Evolutionary conservation across 2,888 invertebrate genomes (phyloP).

Genomic region (Melanostoma mellinum): DNA sequence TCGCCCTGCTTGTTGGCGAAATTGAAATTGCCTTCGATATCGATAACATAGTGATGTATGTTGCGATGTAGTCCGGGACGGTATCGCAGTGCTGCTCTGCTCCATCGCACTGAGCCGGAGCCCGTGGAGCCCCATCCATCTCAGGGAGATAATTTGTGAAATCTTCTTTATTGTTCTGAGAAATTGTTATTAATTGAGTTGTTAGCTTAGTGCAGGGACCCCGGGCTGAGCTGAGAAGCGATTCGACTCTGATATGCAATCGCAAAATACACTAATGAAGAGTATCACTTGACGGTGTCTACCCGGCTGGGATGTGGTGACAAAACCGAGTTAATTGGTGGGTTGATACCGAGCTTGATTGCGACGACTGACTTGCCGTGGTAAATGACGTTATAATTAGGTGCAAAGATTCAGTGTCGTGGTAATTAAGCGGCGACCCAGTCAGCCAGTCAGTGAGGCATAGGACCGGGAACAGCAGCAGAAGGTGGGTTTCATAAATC

Average conservation of each 20-base stretch:
- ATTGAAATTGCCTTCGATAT: constrained; percentile 73
- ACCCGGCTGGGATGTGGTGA: constrained; percentile 53
- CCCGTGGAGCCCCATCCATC: constrained; percentile 37
- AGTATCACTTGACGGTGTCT: constrained; percentile 61
- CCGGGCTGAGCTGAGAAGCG: constrained; percentile 5
- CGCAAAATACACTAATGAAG: constrained; percentile 69
- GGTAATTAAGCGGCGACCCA: constrained; percentile 60
- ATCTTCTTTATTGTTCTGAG: constrained; percentile 79
- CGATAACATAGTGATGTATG: constrained; percentile 73
- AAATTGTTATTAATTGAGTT: constrained; percentile 82
- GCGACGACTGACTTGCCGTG: constrained; percentile 33
- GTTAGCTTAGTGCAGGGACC: constrained; percentile 69
- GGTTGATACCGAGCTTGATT: constrained; percentile 60
- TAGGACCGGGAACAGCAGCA: constrained; percentile 10
- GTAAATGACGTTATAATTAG: constrained; percentile 70
- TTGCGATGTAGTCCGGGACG: constrained; percentile 57
- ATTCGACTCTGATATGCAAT: constrained; percentile 64
- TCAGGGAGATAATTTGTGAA: constrained; percentile 70
- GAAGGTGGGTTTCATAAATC: constrained; percentile 66
- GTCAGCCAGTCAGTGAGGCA: neutral
- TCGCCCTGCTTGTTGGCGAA: constrained; percentile 67
- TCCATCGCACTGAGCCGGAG: constrained; percentile 1
- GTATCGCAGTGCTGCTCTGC: constrained; percentile 18
- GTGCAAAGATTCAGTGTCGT: constrained; percentile 71
- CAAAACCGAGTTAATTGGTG: constrained; percentile 72